Base-by-base conservation (phyloP, 2,888 invertebrate species). In the Troides oblongomaculatus region DNA sequence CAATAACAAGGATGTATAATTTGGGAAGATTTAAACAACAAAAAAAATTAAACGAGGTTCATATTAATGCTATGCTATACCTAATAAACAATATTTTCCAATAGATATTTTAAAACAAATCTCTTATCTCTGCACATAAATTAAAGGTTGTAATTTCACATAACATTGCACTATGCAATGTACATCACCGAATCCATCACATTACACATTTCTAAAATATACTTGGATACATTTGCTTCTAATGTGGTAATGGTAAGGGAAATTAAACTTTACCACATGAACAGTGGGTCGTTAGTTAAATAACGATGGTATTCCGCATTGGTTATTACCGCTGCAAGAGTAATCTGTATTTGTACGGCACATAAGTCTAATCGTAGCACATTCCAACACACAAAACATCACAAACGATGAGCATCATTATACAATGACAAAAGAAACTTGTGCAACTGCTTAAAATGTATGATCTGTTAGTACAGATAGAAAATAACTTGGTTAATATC, bases 361-460 rank as follows among this genome's bases (percentile, higher is more conserved):
- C 76, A 79, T 77, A 78, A 79, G 81, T 82, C 79, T 89, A 88
- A 89, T 89, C 86, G 85, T 77, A 78, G 82, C 78, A 82, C 88
- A 88, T 90, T 89, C 88, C 88, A 77, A 81, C 81, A 83, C 78
- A 89, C 88, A 90, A 89, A 90, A 89, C 89, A 89, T 88, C 86
- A 82, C 80, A 83, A 84, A 81, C 84, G 81, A 78, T 82, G 85
- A 84, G 79, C 86, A 86, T 90, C 90, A 88, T 90, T 90, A 90
- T 87, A 89, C 88, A 88, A 89, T 88, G 89, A 91, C 92, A 91
- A 90, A 91, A 90, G 89, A 88, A 88, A 84, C 87, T 92, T 90
- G 89, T 83, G 89, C 87, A 91, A 91, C 90, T 86, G 81, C 82
- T 88, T 88, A 84, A 88, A 89, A 87, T 83, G 81, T 86, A 83